Conservation (phyloP, 2,797 vertebrate species). For the Acanthurus leucopareius region DNA sequence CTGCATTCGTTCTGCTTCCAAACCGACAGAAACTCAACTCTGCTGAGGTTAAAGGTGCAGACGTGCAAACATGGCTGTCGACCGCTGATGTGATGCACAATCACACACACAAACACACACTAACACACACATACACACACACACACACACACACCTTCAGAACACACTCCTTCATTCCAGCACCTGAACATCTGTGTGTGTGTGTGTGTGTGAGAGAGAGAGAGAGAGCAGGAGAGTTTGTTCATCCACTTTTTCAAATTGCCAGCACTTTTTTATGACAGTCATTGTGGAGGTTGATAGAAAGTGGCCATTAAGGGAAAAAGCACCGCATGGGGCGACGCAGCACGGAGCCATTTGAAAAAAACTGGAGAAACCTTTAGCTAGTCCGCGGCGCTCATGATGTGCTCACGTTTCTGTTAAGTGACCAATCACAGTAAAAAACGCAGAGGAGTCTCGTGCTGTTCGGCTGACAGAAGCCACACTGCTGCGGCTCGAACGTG, state of each 20-base stretch:
- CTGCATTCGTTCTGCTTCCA: too few species aligned
- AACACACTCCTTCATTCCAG: too few species aligned
- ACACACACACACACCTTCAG: too few species aligned
- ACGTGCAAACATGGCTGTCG: too few species aligned
- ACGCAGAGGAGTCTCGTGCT: too few species aligned
- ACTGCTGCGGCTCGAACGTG: too few species aligned
- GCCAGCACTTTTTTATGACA: not conserved
- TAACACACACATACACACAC: too few species aligned
- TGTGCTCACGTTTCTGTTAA: conserved; percentile 5
- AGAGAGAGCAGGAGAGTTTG: not conserved
- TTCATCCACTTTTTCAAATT: conserved; percentile 22
- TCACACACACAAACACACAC: too few species aligned
- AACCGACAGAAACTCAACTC: too few species aligned
- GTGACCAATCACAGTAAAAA: conserved; percentile 9
- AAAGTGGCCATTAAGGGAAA: conserved; percentile 18
- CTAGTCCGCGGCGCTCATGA: not conserved
- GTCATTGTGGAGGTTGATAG: conserved; percentile 20
- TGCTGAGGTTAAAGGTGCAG: too few species aligned
- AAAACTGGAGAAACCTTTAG: conserved; percentile 19
- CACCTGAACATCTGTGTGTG: not conserved
- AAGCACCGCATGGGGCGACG: not conserved
- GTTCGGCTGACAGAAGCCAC: too few species aligned
- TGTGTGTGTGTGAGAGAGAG: not conserved
- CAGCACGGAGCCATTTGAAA: conserved; percentile 23
- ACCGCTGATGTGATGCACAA: too few species aligned